These are phyloP conservation scores for Augochlorella aurata DNA, from an alignment of 2,888 invertebrate species.

Conservation along the genomic window DNA sequence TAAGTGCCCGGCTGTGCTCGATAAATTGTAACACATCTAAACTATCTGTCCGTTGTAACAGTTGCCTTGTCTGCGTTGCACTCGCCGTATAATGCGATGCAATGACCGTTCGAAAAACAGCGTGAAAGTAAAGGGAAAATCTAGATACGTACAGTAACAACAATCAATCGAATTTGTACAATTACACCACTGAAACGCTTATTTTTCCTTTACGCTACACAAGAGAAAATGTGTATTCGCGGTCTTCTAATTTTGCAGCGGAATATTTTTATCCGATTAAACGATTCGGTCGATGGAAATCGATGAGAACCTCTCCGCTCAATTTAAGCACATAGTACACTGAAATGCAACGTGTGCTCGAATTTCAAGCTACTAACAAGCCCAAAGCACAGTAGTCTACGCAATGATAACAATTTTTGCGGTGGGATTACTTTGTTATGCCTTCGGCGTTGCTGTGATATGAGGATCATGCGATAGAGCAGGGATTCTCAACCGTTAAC, in stretches of 20 bases:
- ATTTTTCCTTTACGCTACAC: no score
- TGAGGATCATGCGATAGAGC: background rate
- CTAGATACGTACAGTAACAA: background rate
- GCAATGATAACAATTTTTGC: background rate
- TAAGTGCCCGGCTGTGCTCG: constrained; percentile 39
- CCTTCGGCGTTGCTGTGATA: background rate
- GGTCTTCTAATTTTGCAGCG: background rate
- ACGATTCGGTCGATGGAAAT: background rate
- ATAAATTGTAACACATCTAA: constrained; percentile 47
- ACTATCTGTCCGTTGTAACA: constrained; percentile 12
- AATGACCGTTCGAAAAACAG: background rate
- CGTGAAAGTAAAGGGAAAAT: constrained; percentile 8
- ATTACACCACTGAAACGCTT: background rate
- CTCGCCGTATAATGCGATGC: constrained; percentile 2
- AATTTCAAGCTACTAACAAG: background rate
- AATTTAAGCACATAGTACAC: background rate
- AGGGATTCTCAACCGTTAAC: background rate
- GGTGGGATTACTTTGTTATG: background rate
- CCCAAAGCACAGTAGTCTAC: background rate
- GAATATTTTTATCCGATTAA: constrained; percentile 4
- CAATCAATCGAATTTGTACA: background rate
- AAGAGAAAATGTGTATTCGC: no score
- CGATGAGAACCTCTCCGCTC: constrained; percentile 7
- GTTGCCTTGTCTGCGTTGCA: background rate
- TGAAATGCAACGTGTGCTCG: background rate